Conservation (phyloP, 2,797 vertebrate genomes). For the Dendrocincla fuliginosa region DNA sequence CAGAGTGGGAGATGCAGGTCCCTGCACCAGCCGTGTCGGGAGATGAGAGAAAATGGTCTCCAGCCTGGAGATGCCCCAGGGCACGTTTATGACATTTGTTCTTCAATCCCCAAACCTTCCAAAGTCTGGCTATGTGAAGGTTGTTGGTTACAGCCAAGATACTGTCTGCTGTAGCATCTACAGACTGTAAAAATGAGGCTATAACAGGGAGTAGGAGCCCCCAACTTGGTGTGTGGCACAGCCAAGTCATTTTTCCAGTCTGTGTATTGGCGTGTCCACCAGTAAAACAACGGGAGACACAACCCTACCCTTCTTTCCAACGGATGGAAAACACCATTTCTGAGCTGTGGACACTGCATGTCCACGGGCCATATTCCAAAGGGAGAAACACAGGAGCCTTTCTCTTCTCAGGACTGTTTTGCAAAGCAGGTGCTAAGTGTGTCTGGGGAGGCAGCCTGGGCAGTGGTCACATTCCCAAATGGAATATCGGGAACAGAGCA, state of each 20-base stretch:
- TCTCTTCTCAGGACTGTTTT: no score
- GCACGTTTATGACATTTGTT: rapidly evolving
- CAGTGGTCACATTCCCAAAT: background rate
- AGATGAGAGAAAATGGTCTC: background rate
- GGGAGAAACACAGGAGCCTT: background rate
- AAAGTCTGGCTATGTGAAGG: background rate
- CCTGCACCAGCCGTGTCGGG: background rate
- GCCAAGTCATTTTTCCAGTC: background rate
- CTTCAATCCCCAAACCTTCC: background rate
- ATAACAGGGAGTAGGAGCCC: background rate
- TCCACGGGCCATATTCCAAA: background rate
- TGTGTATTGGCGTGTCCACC: background rate
- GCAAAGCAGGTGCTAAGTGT: background rate
- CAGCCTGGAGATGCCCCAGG: background rate
- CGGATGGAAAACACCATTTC: background rate
- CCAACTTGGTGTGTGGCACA: no score
- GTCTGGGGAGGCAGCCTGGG: background rate
- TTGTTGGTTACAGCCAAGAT: background rate
- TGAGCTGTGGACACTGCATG: background rate
- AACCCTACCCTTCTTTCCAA: background rate
- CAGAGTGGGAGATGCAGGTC: background rate
- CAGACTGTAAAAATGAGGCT: background rate
- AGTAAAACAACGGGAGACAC: background rate
- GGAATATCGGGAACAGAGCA: background rate
- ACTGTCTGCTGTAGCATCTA: background rate